These are phyloP conservation scores for Eurystomus glaucurus DNA, from an alignment of 2,797 vertebrate genomes.

Conservation along the genomic window DNA sequence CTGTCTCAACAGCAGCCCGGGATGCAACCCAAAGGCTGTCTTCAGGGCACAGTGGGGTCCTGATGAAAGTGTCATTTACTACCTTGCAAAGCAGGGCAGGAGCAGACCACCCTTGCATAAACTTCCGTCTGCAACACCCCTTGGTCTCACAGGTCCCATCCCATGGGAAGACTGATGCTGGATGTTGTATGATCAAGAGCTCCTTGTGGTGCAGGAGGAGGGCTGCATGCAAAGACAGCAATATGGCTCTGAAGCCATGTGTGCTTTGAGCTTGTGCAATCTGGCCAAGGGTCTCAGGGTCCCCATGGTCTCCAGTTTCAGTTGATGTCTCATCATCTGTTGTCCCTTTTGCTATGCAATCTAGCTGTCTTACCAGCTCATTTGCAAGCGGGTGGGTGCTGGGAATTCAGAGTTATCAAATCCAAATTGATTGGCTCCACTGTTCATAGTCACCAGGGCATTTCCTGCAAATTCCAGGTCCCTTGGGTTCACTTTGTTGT, in stretches of 20 bases:
- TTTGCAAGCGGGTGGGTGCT: not conserved
- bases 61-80: not conserved
- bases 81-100: not conserved
- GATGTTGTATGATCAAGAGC: not conserved
- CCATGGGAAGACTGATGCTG: not conserved
- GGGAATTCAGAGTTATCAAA: not conserved
- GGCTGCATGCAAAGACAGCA: not conserved
- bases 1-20: accelerated
- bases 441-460: not conserved
- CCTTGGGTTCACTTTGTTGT: not conserved
- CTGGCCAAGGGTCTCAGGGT: not conserved
- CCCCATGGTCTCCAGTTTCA: not conserved
- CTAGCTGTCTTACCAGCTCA: accelerated
- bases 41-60: accelerated
- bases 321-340: not conserved
- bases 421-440: not conserved
- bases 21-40: accelerated
- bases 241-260: accelerated
- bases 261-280: not conserved
- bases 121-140: not conserved
- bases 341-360: not conserved
- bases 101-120: not conserved
- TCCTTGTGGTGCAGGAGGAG: not conserved
- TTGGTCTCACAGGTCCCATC: not conserved
- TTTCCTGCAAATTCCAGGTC: not conserved